Base-by-base conservation (phyloP, 1,140 invertebrate species). In the Dinothrombium tinctorium region DNA sequence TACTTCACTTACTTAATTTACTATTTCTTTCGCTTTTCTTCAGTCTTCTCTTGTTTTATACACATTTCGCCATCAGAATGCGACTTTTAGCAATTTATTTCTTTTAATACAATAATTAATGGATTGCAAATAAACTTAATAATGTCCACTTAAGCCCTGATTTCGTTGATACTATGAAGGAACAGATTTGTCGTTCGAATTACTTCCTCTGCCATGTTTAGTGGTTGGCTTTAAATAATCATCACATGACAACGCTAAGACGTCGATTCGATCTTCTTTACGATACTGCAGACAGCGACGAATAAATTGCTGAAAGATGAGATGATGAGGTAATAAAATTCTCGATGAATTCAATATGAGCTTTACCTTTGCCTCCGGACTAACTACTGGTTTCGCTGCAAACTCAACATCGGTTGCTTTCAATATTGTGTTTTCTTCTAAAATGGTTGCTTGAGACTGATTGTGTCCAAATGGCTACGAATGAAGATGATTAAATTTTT, bases 361-460 rank as follows among this genome's bases (percentile, higher is more conserved):
- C 9, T 11, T 6, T 21, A 8, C 11, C 74, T 96, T 95, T 50
- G 90, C 90, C 72, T 95, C 87, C 62, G 78, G 77, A 56, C 79
- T 87, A 56, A 96, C 84, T 50, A 82, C 81, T 47, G 92, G 92
- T 68, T 96, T 96, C 59, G 86, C 81, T 45, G 89, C 86, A 64
- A 99, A 99, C 62, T 90, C 82, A 52, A 98, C 89, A 62, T 96
- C 90, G 45, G 83, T 95, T 39, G 92, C 92, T 68, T 99, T 98
- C 43, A 99, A 64, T 60, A 99, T 99, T 41, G 89, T 98, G 60
- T 96, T 96, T 63, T 98, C 90, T 67, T 98, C 90, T 56, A 99
- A 68, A 57, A 99, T 98, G 45, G 89, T 95, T 40, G 90, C 89
- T 69, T 99, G 92, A 51, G 87, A 94, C 64, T 95, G 83, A 62